phyloP scores from a whole-genome alignment of 2,797 vertebrate genomes.

The Cephalopachus bancanus region DNA sequence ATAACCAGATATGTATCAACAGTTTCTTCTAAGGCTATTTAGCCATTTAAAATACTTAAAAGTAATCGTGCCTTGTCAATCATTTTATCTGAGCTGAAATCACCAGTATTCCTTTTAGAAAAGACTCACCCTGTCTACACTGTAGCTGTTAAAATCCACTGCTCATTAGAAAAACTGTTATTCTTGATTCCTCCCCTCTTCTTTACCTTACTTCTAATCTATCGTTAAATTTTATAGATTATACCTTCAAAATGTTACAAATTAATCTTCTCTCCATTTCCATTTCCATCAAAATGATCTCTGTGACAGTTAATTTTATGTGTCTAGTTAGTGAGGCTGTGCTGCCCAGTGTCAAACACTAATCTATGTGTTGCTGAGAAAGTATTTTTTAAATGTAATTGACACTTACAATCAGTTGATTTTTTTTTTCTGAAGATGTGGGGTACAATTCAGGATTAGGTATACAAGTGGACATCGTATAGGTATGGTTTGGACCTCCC shows the following conservation, averaged over 20 bases:
- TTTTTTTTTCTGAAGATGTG: too few relatives aligned
- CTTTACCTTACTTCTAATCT: neutral
- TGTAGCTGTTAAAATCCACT: neutral
- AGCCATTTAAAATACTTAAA: neutral
- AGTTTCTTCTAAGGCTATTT: conserved; percentile 42
- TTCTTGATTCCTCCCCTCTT: neutral
- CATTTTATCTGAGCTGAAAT: conserved; percentile 4
- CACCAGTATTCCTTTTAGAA: neutral
- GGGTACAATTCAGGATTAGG: too few relatives aligned
- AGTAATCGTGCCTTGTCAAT: conserved; percentile 12
- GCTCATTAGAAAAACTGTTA: neutral
- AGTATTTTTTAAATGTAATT: neutral
- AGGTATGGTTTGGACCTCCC: too few relatives aligned
- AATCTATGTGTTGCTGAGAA: neutral
- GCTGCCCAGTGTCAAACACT: neutral
- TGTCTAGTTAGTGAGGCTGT: neutral
- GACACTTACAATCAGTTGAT: neutral
- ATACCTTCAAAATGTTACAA: neutral
- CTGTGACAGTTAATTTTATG: neutral
- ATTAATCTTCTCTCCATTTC: neutral
- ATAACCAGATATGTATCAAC: conserved; percentile 25
- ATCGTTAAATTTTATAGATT: neutral
- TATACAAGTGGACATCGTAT: too few relatives aligned
- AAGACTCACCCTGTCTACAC: neutral
- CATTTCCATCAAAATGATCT: neutral